Evolutionary conservation across 1,140 invertebrate genomes (phyloP), one percentile per base, ranked within the genome.

Genomic region (Popillia japonica): DNA sequence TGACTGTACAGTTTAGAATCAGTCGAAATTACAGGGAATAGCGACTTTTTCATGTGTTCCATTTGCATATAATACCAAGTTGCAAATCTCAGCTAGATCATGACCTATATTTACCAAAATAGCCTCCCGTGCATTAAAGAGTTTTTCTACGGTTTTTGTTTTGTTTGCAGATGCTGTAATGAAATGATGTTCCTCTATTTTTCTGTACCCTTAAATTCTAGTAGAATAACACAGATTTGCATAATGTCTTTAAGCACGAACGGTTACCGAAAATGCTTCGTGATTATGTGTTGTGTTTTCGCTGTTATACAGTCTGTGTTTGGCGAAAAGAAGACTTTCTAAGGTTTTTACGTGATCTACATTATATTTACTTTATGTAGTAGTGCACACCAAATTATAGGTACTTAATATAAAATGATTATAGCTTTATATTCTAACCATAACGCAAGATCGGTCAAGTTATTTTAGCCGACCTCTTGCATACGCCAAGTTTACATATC

Each of bases 61-160:
- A 76, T 76, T 76, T 76, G 75, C 75, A 76, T 76, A 76, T 76
- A 76, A 76, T 76, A 55, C 41, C 41, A 76, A 76, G 75, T 76
- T 76, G 75, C 75, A 55, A 76, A 76, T 76, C 75, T 55, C 41
- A 27, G 75, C 44, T 76, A 76, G 22, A 76, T 76, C 75, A 76
- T 76, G 75, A 76, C 75, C 75, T 76, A 76, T 76, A 76, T 76
- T 76, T 76, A 76, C 75, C 75, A 76, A 76, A 76, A 76, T 76
- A 76, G 27, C 75, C 72, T 41, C 34, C 61, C 61, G 61, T 68
- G 27, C 61, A 68, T 68, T 68, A 68, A 68, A 22, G 61, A 68
- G 22, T 68, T 68, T 68, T 68, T 17, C 17, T 74, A 23, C 44
- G 17, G 44, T 55, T 48, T 42, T 27, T 55, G 40, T 48, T 76